A percentile compares a stretch with the other conserved stretches of the same genome.
Evolutionary conservation across 1,140 invertebrate genomes (phyloP).

Genomic region (Pseudomyrmex dendroicus): DNA sequence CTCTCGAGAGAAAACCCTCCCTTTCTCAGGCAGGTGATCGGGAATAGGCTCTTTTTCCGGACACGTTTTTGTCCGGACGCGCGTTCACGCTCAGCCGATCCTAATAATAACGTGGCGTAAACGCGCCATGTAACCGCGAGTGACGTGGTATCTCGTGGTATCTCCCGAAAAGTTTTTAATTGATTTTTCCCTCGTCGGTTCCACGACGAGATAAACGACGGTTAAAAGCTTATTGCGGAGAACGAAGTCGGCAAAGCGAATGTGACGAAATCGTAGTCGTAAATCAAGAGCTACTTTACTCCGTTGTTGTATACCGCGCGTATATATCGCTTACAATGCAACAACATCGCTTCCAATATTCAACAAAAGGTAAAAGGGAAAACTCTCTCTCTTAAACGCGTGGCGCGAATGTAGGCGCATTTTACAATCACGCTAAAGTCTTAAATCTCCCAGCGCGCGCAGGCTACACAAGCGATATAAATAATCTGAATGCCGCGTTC

Average conservation of each 20-base stretch:
- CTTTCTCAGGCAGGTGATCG: conserved; percentile 34
- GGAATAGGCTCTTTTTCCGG: conserved; percentile 18
- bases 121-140: conserved; percentile 13
- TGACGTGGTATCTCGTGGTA: neutral
- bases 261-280: neutral
- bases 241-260: neutral
- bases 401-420: conserved; percentile 15
- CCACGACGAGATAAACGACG: neutral
- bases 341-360: conserved; percentile 46
- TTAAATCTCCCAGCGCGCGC: conserved; percentile 41
- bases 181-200: neutral
- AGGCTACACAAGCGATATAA: conserved; percentile 54
- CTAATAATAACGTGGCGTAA: too few relatives aligned
- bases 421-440: conserved; percentile 46
- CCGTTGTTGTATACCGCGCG: conserved; percentile 5
- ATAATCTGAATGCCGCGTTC: conserved; percentile 55
- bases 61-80: neutral
- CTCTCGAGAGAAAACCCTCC: conserved; percentile 8
- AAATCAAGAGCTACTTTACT: conserved; percentile 28
- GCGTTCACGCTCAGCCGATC: conserved; percentile 4
- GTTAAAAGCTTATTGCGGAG: neutral
- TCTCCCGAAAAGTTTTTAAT: conserved; percentile 8
- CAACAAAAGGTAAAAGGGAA: conserved; percentile 2
- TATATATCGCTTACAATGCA: conserved; percentile 31
- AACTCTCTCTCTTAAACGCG: neutral